Evolutionary conservation across 2,888 invertebrate genomes (phyloP), one percentile per base, ranked within the genome.

Genomic region (Drosophila phalerata): DNA sequence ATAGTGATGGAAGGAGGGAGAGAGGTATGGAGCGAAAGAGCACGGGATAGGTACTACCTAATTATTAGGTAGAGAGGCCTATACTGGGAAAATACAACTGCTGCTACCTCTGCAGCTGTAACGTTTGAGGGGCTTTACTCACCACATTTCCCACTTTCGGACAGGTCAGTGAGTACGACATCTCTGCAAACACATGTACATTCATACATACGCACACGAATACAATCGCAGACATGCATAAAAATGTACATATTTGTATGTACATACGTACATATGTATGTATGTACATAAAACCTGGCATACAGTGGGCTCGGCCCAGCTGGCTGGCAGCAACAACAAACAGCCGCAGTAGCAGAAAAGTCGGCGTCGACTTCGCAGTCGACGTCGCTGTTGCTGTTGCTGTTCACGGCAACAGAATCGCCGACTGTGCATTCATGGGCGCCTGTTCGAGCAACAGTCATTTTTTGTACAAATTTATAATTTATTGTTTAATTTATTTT

Each of bases 381-480:
- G 48, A 42, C 13, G 53, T 48, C 63, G 32, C 42, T 11, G 67
- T 40, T 61, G 55, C 55, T 28, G 64, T 45, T 42, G 42, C 51
- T 48, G 64, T 56, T 11, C 28, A 37, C 42, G 56, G n/a, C 56
- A 64, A 6, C 61, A 48, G 53, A 38, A 15, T 19, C 48, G 56
- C 47, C 42, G 37, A 42, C 69, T 62, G 28, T 10, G 55, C 57
- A 17, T 65, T 85, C 70, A 85, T 86, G 85, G 49, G 70, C 88
- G 85, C 85, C 85, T 86, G 85, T 68, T 88, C 73, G 60, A 15
- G 52, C 63, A 84, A 78, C 89, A 89, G 89, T 86, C 85, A 89
- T 89, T 86, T 86, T 89, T 89, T 86, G 88, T 86, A 89, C 85
- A 89, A 86, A 89, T 86, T 89, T 89, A 86, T 89, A 86, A 86